Evolutionary conservation across 2,797 vertebrate genomes (phyloP).

Genomic region (Brotula barbata): DNA sequence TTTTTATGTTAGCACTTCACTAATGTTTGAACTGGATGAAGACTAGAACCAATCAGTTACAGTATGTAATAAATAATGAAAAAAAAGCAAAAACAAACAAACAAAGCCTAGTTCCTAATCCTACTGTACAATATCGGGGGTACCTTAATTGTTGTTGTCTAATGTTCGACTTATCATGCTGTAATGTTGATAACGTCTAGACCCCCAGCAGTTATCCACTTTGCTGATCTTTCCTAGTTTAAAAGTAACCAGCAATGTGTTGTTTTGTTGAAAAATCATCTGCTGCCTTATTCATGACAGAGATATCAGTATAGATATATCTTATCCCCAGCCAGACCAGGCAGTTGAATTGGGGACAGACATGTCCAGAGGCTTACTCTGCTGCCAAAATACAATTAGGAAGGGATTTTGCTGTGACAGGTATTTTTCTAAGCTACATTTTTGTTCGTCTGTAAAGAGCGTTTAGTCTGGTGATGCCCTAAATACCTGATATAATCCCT

Average conservation of each 20-base stretch:
- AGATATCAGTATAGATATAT: neutral
- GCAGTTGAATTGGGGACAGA: conserved; percentile 25
- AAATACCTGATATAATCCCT: too few relatives aligned
- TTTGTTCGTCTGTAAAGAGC: conserved; percentile 27
- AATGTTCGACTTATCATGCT: too few relatives aligned
- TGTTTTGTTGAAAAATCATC: neutral
- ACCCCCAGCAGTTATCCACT: neutral
- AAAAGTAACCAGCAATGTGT: neutral
- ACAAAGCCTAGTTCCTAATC: too few relatives aligned
- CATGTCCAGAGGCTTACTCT: conserved; percentile 38
- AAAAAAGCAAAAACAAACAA: too few relatives aligned
- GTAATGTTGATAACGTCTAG: too few relatives aligned
- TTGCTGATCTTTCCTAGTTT: neutral
- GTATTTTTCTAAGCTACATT: conserved; percentile 28
- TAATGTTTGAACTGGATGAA: too few relatives aligned
- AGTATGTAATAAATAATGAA: too few relatives aligned
- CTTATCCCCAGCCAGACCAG: neutral
- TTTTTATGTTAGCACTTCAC: neutral
- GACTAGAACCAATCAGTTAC: too few relatives aligned
- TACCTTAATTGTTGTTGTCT: too few relatives aligned
- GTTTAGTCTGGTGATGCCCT: conserved; percentile 15
- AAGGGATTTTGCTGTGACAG: conserved; percentile 38
- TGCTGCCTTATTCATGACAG: neutral
- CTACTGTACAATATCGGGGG: too few relatives aligned
- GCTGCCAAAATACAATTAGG: conserved; percentile 21